A percentile compares a stretch with the other conserved stretches of the same genome.
Evolutionary conservation across 2,113 vertebrate genomes (phyloP).

Genomic region (Mus musculus): DNA sequence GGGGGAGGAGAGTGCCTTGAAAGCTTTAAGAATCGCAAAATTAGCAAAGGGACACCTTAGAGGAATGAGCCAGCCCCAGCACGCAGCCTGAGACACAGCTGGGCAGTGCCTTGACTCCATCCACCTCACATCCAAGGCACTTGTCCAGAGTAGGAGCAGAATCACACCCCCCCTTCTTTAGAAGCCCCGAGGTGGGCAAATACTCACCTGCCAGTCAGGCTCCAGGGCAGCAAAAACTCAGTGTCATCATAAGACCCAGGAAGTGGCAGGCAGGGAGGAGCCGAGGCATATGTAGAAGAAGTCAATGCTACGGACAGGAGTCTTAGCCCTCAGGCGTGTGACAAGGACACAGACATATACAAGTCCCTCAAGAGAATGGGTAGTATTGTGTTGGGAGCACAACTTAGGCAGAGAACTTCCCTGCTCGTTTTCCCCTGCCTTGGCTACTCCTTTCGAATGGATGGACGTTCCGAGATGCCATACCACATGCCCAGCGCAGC

Average conservation of each 20-base stretch:
- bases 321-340: background rate
- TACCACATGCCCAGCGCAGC: no score
- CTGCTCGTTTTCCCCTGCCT: background rate
- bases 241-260: background rate
- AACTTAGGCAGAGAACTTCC: background rate
- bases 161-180: background rate
- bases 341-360: background rate
- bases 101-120: background rate
- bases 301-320: background rate
- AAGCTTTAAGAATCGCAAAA: background rate
- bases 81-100: background rate
- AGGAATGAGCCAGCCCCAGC: fast-evolving
- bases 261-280: background rate
- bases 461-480: background rate
- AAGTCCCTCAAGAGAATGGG: background rate
- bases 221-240: background rate
- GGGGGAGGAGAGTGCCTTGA: background rate
- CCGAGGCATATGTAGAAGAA: background rate
- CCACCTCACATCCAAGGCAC: fast-evolving
- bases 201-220: fast-evolving
- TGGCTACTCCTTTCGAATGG: background rate
- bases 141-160: background rate
- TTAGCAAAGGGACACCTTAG: background rate
- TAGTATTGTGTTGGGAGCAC: fast-evolving
- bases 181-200: background rate